Evolutionary conservation across 2,888 invertebrate genomes (phyloP), one percentile per base, ranked within the genome.

Genomic region (Protula sp.): DNA sequence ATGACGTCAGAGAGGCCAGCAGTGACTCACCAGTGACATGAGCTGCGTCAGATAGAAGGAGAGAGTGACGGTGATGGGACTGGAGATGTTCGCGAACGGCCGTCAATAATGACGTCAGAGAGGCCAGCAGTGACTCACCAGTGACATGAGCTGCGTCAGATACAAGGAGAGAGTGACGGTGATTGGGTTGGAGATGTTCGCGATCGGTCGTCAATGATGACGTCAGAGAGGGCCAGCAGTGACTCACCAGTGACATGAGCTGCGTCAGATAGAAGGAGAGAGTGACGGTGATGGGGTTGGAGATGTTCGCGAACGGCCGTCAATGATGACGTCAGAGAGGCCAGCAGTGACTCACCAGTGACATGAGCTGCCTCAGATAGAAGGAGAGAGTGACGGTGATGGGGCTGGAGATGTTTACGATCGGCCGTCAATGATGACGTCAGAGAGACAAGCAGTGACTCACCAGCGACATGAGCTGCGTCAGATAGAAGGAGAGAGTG

Each of bases 361-460:
- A 61, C 66, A 66, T 66, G 22, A 66, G 60, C 38, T 66, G 66
- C 4, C 64, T 66, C 54, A 66, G 60, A 48, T 66, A 63, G 61
- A 66, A 66, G 9, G 64, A 62, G 53, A 66, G 60, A 30, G 55
- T 47, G 30, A 66, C 64, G 2, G 54, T 28, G 29, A 66, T 59
- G 3, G 66, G 60, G 30, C 47, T 31, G n/a, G 54, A 55, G 50
- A 66, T 57, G 53, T 66, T 57, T 9, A 54, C 30, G 31, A 63
- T 63, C 19, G 66, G 66, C 3, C 66, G 55, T 2, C 66, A 64
- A 47, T 59, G 55, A 1, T 56, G 52, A 48, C 66, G 64, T 61
- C 65, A 66, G 55, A 62, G 62, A 9, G 59, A 38, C 51, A 66
- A 47, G 2, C 64, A 38, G 2, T 47, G 29, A 65, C 63, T 64